Conservation (phyloP, 2,888 invertebrate species). For the Sarcophaga carnaria region DNA sequence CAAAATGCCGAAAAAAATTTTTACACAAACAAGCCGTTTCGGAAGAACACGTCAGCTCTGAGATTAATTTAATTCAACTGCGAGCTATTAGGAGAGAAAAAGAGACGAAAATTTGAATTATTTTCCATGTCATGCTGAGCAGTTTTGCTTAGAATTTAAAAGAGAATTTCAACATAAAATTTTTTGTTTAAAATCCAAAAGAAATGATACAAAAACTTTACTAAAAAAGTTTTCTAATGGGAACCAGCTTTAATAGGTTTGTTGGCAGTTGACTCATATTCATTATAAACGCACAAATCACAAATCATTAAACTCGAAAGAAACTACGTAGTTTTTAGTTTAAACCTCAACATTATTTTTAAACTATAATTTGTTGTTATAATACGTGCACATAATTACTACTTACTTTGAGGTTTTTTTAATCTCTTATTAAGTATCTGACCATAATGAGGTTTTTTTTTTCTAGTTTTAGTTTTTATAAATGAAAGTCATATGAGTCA, state of each 20-base stretch:
- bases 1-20: not conserved
- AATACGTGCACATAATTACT: too few relatives aligned
- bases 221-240: not conserved
- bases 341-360: constrained; percentile 9
- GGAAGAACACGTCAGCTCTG: constrained; percentile 14
- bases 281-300: not conserved
- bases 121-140: constrained; percentile 8
- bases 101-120: not conserved
- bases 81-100: not conserved
- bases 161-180: constrained; percentile 7
- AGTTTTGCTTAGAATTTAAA: not conserved
- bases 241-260: not conserved
- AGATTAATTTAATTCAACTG: not conserved
- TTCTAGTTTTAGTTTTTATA: too few relatives aligned
- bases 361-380: too few relatives aligned
- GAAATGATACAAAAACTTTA: not conserved
- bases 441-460: too few relatives aligned
- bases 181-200: too few relatives aligned
- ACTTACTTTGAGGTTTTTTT: not conserved
- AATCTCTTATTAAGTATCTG: too few relatives aligned
- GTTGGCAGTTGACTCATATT: constrained; percentile 3
- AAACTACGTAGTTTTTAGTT: not conserved
- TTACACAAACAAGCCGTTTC: not conserved
- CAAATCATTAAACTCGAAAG: not conserved
- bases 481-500: too few relatives aligned